These are phyloP conservation scores for Serinus canaria DNA, from an alignment of 2,113 vertebrate genomes.

Conservation along the genomic window DNA sequence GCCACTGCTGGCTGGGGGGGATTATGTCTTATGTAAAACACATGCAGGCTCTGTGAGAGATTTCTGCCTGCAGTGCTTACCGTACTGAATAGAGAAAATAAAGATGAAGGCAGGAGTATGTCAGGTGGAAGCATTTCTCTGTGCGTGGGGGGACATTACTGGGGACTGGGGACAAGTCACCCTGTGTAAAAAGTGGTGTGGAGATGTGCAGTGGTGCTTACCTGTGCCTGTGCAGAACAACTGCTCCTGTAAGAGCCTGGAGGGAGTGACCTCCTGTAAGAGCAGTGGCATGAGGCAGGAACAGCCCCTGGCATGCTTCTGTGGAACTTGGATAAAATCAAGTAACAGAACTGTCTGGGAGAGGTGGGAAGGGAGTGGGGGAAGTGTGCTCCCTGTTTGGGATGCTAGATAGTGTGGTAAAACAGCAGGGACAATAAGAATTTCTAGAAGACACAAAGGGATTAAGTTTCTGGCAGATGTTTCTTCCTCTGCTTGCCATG, in stretches of 20 bases:
- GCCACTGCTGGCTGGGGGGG: background rate
- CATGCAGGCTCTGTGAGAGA: background rate
- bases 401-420: rapidly evolving
- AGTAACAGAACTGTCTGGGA: background rate
- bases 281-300: background rate
- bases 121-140: background rate
- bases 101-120: background rate
- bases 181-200: rapidly evolving
- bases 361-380: background rate
- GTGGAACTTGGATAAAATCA: background rate
- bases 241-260: background rate
- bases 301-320: rapidly evolving
- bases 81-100: background rate
- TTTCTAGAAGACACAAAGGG: background rate
- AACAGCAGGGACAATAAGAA: background rate
- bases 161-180: background rate
- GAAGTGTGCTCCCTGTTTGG: background rate
- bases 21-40: too few relatives aligned
- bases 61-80: background rate
- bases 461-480: background rate
- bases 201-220: rapidly evolving
- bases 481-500: background rate
- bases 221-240: background rate
- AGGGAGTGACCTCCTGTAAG: background rate
- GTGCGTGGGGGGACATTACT: background rate